Evolutionary conservation across 2,888 invertebrate species (phyloP), one percentile per base, ranked within the genome.

Genomic region (Aricia artaxerxes): DNA sequence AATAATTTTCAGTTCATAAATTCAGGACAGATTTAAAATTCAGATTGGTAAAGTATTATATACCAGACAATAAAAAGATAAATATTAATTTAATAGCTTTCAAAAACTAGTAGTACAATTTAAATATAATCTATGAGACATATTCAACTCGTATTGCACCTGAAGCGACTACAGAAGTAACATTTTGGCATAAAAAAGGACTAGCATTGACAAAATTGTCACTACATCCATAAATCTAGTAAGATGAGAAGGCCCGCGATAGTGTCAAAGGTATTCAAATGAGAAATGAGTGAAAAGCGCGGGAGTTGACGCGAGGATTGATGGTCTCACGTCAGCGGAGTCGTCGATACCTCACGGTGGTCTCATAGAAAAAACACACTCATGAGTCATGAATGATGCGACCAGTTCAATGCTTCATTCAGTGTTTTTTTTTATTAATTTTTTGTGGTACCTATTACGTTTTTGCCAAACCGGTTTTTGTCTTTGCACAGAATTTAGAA

Each of bases 1-100:
- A 93, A 91, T 93, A 92, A 92, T 91, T 90, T 87, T 87, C 82
- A 82, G 81, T 79, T 79, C 79, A 81, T 80, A 80, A 78, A 76
- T 78, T 35, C 44, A 77, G 13, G 13, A 69, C 35, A 38, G 35
- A 24, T 64, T 24, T 61, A 24, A 61, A 61, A 24, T 24, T 61
- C 16, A 57, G 57, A 57, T 57, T 16, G 4, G 4, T 16, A 57
- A 13, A 16, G 16, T 57, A 57, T 4, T 16, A 16, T 13, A 57
- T 4, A 57, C 57, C 2, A 57, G 13, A 16, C 16, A 57, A 16
- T 57, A 57, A 57, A 57, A 57, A 16, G 4, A 57, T 57, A 16
- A 13, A 57, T 57, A 57, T 13, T 57, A 57, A 16, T 16, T 13
- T 57, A 57, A 16, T 16, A 57, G 4, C 57, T 16, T 57, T 13